Evolutionary conservation across 1,140 invertebrate genomes (phyloP).

Genomic region (Heterodera carotae): DNA sequence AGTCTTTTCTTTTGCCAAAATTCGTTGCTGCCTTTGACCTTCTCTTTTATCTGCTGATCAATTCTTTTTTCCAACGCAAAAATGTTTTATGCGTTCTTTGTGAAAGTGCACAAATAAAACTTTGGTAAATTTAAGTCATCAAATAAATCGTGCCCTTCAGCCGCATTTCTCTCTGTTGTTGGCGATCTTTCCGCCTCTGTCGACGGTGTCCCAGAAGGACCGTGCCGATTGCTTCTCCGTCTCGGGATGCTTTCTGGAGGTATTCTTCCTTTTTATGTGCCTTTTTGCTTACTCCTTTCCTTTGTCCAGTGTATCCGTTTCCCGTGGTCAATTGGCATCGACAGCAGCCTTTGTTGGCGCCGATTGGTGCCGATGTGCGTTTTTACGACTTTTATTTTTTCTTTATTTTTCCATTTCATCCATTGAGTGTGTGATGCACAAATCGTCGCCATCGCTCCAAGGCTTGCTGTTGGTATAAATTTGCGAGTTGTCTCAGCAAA

Average conservation of each 20-base stretch:
- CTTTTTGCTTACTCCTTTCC: background rate
- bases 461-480: background rate
- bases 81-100: too few species aligned
- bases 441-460: background rate
- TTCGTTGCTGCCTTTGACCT: too few species aligned
- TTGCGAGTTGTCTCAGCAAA: too few species aligned
- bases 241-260: slow-evolving; percentile 28
- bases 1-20: too few species aligned
- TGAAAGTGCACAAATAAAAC: too few species aligned
- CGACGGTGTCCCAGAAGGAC: too few species aligned
- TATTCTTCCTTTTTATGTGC: slow-evolving; percentile 24
- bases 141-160: too few species aligned
- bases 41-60: too few species aligned
- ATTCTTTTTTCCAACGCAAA: too few species aligned
- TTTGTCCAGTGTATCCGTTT: slow-evolving; percentile 36
- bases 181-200: background rate
- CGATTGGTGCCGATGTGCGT: slow-evolving; percentile 29
- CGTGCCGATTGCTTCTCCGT: slow-evolving; percentile 23
- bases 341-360: slow-evolving; percentile 24
- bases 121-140: too few species aligned
- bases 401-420: background rate
- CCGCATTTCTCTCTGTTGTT: too few species aligned
- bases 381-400: slow-evolving; percentile 32
- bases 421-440: background rate
- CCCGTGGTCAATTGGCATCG: slow-evolving; percentile 30